Base-by-base conservation (phyloP, 2,797 vertebrate species). In the Fringilla coelebs region DNA sequence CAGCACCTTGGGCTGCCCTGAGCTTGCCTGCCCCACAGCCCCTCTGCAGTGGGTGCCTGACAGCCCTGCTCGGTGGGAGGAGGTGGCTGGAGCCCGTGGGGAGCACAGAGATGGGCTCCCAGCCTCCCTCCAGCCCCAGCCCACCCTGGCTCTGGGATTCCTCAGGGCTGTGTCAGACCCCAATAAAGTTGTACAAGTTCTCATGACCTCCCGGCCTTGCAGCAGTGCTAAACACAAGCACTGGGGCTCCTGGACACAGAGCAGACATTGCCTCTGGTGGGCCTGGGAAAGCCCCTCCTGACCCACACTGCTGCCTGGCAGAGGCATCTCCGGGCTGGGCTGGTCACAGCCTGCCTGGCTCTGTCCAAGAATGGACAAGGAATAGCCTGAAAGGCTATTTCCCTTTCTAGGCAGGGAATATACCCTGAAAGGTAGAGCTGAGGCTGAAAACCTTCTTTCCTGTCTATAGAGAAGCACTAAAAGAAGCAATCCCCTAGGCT, bases 91-190 rank as follows among this genome's bases (percentile, higher is more conserved):
- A 81, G 38, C 34, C 29, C 16, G 1, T 0, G 2, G 70, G 40
- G n/a, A 57, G 15, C 8, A 0, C 11, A 21, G 87, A 58, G 82
- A 61, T 92, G 41, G n/a, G 41, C n/a, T 86, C 18, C 16, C 91
- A 70, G 71, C 51, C 67, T 68, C 73, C 38, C 32, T 66, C 43
- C 61, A 57, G 31, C 73, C 32, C 57, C 3, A 5, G 5, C 55
- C 20, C 7, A 10, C 26, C 7, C 45, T 4, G 12, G 84, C 49
- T 96, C 96, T 96, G 96, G 75, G 85, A 88, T 96, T 92, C 62
- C 68, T 97, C 94, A 95, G 75, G 49, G 62, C 36, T 89, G 72
- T 96, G 89, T 93, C 95, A 96, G 85, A 85, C 82, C 82, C 87
- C 79, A 92, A 11, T 95, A 94, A 94, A 94, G 58, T 45, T 16